Base-by-base conservation (phyloP, 1,140 invertebrate species). In the Doryteuthis pealeii region DNA sequence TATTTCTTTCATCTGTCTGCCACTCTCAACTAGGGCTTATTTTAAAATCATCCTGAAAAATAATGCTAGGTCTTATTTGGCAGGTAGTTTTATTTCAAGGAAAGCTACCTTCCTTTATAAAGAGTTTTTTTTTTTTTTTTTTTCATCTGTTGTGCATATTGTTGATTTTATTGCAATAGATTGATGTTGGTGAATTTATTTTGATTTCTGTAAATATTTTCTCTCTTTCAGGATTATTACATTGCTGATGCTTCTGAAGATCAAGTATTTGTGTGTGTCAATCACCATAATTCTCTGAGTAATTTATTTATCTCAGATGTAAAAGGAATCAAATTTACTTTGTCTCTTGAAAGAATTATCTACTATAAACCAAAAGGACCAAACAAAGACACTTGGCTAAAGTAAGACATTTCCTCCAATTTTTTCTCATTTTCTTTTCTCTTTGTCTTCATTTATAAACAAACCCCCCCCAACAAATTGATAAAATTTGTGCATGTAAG, bases 171-270 rank as follows among this genome's bases (percentile, higher is more conserved):
- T n/a, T n/a, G n/a, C n/a, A n/a, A n/a, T n/a, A n/a, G n/a, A n/a
- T n/a, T n/a, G n/a, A n/a, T n/a, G n/a, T 72, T 81, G 79, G 87
- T 88, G 80, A 74, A 78, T 71, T 26, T 33, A 40, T 40, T 40
- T 40, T 40, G n/a, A n/a, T 40, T 40, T 40, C 10, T 40, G 3
- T 40, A 40, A 40, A 40, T n/a, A n/a, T n/a, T n/a, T n/a, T n/a
- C 35, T 58, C 26, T 70, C 68, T 77, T 76, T 18, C 89, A 88
- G 81, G 92, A 94, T 78, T 96, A 92, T 85, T 94, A 94, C 82
- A 91, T 97, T 33, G 93, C 92, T 3, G 95, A 97, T 84, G 93
- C 95, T 0, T 92, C 92, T 12, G 91, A 93, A 77, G 92, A 92
- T 77, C 91, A 94, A 87, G 88, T 91, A 70, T 92, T 97, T 82